Percentiles rank a stretch among this genome's conserved stretches.
Conservation (phyloP, 1,140 invertebrate species). For the Brachionus asplanchnoidis region DNA sequence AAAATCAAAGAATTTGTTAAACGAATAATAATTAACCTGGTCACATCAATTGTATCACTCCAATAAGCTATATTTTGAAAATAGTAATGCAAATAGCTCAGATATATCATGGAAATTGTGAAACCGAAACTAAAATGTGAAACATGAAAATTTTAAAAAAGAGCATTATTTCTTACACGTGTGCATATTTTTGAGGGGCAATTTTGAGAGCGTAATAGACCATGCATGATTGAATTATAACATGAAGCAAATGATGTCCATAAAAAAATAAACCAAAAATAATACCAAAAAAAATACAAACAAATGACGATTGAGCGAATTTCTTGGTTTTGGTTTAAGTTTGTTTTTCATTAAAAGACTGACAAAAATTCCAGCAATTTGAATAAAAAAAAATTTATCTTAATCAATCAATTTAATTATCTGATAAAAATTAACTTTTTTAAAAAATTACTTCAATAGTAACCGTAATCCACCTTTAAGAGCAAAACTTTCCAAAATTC, state of each 20-base stretch:
- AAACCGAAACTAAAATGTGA: neutral
- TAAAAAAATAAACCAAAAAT: conserved; percentile 9
- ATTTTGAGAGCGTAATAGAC: neutral
- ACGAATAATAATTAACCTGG: neutral
- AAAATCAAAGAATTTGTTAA: neutral
- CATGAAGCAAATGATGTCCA: neutral
- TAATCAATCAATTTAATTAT: neutral
- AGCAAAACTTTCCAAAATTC: neutral
- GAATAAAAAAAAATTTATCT: conserved; percentile 27
- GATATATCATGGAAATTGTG: conserved; percentile 13
- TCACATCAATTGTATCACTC: neutral
- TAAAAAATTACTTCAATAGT: neutral
- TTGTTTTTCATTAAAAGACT: neutral
- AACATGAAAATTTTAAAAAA: neutral
- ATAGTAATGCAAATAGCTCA: neutral
- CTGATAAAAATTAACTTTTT: neutral
- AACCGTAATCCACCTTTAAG: neutral
- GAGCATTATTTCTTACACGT: neutral
- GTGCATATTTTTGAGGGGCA: neutral
- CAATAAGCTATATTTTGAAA: neutral
- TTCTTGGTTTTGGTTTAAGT: neutral
- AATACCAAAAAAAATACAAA: conserved; percentile 6
- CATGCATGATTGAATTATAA: neutral
- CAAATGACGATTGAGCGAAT: neutral
- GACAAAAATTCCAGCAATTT: neutral